Percentiles rank a stretch among this genome's conserved stretches.
phyloP scores from a whole-genome alignment of 2,113 vertebrate genomes.

The Todiramphus saurophagus region DNA sequence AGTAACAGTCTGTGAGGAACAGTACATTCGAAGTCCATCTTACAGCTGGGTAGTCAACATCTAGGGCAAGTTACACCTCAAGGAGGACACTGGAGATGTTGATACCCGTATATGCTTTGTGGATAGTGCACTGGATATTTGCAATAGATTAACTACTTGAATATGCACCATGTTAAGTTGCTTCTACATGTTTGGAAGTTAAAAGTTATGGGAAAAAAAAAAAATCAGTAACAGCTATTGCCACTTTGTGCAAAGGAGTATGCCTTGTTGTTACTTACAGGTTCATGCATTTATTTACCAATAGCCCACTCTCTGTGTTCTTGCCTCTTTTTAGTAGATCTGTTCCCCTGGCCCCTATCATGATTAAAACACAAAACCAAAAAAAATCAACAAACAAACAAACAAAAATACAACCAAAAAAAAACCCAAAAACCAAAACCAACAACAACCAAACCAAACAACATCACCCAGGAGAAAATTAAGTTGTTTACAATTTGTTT shows the following conservation, averaged over 20 bases:
- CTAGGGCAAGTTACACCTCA: not conserved
- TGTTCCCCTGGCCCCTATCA: not conserved
- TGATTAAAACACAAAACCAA: too few relatives aligned
- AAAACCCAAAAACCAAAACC: too few relatives aligned
- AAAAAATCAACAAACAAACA: too few relatives aligned
- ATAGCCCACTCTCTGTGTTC: not conserved
- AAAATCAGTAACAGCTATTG: not conserved
- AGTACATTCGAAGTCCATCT: fast-evolving
- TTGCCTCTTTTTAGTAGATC: not conserved
- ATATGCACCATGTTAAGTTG: not conserved
- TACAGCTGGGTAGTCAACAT: not conserved
- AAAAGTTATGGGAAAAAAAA: not conserved
- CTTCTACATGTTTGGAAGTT: not conserved
- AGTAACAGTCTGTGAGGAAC: not conserved
- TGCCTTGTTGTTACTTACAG: not conserved
- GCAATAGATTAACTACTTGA: not conserved
- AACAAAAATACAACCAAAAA: too few relatives aligned
- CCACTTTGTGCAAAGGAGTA: not conserved
- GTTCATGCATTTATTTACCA: not conserved
- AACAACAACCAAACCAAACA: too few relatives aligned
- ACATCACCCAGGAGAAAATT: too few relatives aligned
- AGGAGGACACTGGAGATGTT: not conserved
- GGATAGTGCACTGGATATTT: not conserved
- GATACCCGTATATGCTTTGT: not conserved
- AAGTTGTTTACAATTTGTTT: not conserved